Percentiles rank a stretch among this genome's conserved stretches.
phyloP scores from a whole-genome alignment of 2,888 invertebrate species.

The Polymixis lichenea region DNA sequence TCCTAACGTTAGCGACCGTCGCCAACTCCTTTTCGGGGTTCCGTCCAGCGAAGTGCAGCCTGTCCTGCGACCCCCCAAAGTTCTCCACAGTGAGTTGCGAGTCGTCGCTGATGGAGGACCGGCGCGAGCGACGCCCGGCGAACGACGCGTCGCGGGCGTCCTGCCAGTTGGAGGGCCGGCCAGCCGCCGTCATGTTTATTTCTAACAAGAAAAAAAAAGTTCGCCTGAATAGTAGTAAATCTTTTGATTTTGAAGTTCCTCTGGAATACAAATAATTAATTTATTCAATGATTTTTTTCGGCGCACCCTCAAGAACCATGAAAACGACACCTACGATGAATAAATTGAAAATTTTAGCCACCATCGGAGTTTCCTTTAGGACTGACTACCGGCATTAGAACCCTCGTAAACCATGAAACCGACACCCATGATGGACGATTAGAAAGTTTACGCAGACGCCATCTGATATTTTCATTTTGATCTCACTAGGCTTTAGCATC shows the following conservation, averaged over 20 bases:
- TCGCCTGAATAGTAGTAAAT: background rate
- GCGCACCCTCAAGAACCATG: too few relatives aligned
- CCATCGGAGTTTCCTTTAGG: too few relatives aligned
- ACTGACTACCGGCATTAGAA: too few relatives aligned
- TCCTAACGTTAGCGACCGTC: slow-evolving; percentile 84
- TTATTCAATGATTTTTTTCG: background rate
- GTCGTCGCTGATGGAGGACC: slow-evolving; percentile 95
- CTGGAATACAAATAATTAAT: background rate
- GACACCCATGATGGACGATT: too few relatives aligned
- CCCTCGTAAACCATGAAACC: too few relatives aligned
- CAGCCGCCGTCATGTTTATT: slow-evolving; percentile 90
- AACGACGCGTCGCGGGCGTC: slow-evolving; percentile 90
- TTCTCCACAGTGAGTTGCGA: slow-evolving; percentile 97
- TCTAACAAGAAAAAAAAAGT: slow-evolving; percentile 26
- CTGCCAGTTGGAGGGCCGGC: slow-evolving; percentile 96
- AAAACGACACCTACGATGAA: too few relatives aligned
- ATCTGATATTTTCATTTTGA: too few relatives aligned
- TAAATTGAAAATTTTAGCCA: too few relatives aligned
- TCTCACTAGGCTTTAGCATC: too few relatives aligned
- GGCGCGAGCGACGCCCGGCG: slow-evolving; percentile 95
- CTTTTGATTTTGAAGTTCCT: background rate
- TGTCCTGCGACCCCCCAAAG: slow-evolving; percentile 97
- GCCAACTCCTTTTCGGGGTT: slow-evolving; percentile 95
- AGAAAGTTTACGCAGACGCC: too few relatives aligned
- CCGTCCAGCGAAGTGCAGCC: slow-evolving; percentile 95